Evolutionary conservation across 2,888 invertebrate genomes (phyloP), one percentile per base, ranked within the genome.

Genomic region (Andrena bucephala): DNA sequence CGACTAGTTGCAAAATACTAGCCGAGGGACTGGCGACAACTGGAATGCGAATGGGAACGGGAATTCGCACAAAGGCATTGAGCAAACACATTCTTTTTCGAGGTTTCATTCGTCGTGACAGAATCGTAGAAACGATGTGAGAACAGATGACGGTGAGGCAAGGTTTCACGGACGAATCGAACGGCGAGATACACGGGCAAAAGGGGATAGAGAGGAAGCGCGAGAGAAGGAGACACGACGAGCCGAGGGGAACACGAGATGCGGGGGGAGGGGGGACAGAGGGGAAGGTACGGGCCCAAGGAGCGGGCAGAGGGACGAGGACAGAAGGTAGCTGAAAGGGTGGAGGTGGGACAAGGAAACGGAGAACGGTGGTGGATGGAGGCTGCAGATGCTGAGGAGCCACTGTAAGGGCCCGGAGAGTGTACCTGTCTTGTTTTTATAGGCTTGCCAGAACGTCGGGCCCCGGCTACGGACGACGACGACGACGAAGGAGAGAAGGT

Each of bases 351-450:
- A 89, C 81, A 83, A 90, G 88, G 90, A 89, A 84, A 82, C 85
- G 6, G 85, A 85, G 88, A 89, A 88, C 86, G 57, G 81, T 77
- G 85, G 83, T 88, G 90, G 89, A 91, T 88, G 90, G 89, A 92
- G 92, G 92, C 90, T 89, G 89, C 90, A 87, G 91, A 92, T 91
- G 92, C 91, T 89, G 91, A 92, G 90, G 92, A 93, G 93, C 93
- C 93, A 93, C 93, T 91, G 94, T 92, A 92, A 93, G 92, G 93
- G 93, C 90, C 91, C 91, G 87, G 92, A 91, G 92, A 93, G 93
- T 93, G 93, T 93, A 94, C 93, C 93, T 93, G 94, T 94, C 94
- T 93, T 94, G 94, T 94, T 94, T 93, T 94, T 94, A 93, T 93
- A 93, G 92, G 93, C 92, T 92, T 91, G 89, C 91, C 92, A 90